Evolutionary conservation across 2,797 vertebrate species (phyloP), one percentile per base, ranked within the genome.

Genomic region (Lutjanus campechanus): DNA sequence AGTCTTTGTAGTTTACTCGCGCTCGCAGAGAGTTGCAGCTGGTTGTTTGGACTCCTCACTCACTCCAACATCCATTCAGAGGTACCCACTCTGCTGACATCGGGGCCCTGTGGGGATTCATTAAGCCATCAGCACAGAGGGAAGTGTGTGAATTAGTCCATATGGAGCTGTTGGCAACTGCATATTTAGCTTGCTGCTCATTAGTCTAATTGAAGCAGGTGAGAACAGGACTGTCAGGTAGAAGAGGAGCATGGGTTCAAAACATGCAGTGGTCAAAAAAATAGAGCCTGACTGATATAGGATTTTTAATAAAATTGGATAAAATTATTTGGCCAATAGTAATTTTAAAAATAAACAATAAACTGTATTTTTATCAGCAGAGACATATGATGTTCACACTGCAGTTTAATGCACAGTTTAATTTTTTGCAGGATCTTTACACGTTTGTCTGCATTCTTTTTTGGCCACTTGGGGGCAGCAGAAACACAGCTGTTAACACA

Each of bases 51-150:
- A 20, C 44, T 15, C 50, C 20, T 63, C 51, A 19, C 51, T 40
- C 16, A 25, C 63, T 25, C 11, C 47, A 47, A 59, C 55, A 19
- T 70, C 64, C 53, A 46, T 64, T 67, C 49, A 58, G 49, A 53
- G 11, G 29, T 53, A 70, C 69, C 76, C 58, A 44, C 64, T 71
- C 77, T 41, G 59, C 66, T 67, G 73, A 63, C 1, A 16, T 49
- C 4, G 2, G n/a, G 41, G 56, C 64, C 85, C 63, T 20, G 1
- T 16, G 74, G 80, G 80, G 78, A 78, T 87, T 84, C 66, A 88
- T 89, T 83, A 79, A 58, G 53, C 71, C 41, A 41, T 71, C 84
- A 67, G 68, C 29, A 70, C 70, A 65, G 41, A 60, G 43, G 49
- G 50, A 59, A 46, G 44, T 36, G 65, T 82, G 79, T 71, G 74